Conservation (phyloP, 2,888 invertebrate genomes). For the Drosophila histrio region DNA sequence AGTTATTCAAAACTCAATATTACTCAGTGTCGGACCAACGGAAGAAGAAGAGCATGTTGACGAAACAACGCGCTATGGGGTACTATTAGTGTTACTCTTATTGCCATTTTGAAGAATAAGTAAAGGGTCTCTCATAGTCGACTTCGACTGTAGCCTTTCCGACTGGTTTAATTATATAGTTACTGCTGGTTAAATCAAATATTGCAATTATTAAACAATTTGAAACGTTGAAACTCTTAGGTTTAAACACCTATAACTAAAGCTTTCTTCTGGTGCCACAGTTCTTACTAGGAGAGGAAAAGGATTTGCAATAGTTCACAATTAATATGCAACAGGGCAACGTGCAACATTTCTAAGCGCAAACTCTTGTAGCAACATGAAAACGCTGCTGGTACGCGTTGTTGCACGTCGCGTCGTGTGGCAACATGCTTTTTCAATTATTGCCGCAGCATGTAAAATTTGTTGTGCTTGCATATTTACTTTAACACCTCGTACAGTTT, state of each 20-base stretch:
- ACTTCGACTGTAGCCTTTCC: no score
- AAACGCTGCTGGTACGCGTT: neutral
- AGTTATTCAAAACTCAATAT: no score
- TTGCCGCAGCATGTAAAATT: constrained; percentile 65
- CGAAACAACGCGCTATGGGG: no score
- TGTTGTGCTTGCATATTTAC: constrained; percentile 68
- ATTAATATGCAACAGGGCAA: constrained; percentile 23
- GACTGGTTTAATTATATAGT: no score
- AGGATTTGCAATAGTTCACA: constrained; percentile 7
- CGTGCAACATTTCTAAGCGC: constrained; percentile 46
- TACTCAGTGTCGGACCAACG: no score
- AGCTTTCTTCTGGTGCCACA: neutral
- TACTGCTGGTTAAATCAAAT: no score
- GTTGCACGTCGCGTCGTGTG: constrained; percentile 56
- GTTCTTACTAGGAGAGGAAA: neutral
- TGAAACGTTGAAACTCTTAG: neutral
- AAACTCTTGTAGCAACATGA: constrained; percentile 58
- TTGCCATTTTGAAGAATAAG: no score
- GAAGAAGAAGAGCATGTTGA: no score
- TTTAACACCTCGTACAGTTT: constrained; percentile 58
- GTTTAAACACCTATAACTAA: neutral
- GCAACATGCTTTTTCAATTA: constrained; percentile 72
- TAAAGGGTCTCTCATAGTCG: no score
- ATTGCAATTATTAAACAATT: neutral
- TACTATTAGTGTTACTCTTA: no score